A percentile compares a stretch with the other conserved stretches of the same genome.
phyloP scores from a whole-genome alignment of 2,888 invertebrate species.

The Cheilosia soror region DNA sequence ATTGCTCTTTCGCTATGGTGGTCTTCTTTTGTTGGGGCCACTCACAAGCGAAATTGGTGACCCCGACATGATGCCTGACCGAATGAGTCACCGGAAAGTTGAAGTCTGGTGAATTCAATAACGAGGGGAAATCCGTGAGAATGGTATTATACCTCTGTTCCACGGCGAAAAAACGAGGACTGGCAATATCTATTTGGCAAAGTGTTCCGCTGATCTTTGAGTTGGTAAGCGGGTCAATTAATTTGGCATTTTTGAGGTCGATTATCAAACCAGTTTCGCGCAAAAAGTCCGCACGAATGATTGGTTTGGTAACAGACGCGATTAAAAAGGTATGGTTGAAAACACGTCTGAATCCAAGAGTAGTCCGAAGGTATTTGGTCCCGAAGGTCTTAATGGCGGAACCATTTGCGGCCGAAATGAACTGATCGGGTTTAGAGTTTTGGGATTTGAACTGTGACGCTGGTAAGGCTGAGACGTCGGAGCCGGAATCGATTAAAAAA shows the following conservation, averaged over 20 bases:
- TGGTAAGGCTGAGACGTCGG: constrained; percentile 9
- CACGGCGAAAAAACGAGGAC: constrained; percentile 2
- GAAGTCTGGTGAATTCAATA: not conserved
- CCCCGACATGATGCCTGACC: no score
- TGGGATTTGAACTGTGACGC: no score
- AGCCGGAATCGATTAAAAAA: constrained; percentile 10
- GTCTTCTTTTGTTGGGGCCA: no score
- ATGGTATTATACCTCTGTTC: constrained; percentile 5
- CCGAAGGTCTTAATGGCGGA: constrained; percentile 5
- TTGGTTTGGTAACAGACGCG: constrained; percentile 47
- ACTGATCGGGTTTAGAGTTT: constrained; percentile 4
- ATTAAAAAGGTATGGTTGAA: constrained; percentile 41
- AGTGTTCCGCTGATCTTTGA: not conserved
- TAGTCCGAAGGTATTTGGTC: not conserved
- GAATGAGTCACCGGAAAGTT: no score
- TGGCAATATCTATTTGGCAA: not conserved
- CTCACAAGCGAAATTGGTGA: no score
- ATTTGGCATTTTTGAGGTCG: constrained; percentile 31
- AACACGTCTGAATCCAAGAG: constrained; percentile 4
- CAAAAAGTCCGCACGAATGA: constrained; percentile 52
- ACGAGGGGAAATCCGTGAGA: not conserved
- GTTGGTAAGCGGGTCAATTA: constrained; percentile 23
- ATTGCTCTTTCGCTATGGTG: no score
- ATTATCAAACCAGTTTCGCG: constrained; percentile 16
- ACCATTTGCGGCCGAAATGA: not conserved